Evolutionary conservation across 2,113 vertebrate genomes (phyloP).

Genomic region (Mirounga angustirostris): DNA sequence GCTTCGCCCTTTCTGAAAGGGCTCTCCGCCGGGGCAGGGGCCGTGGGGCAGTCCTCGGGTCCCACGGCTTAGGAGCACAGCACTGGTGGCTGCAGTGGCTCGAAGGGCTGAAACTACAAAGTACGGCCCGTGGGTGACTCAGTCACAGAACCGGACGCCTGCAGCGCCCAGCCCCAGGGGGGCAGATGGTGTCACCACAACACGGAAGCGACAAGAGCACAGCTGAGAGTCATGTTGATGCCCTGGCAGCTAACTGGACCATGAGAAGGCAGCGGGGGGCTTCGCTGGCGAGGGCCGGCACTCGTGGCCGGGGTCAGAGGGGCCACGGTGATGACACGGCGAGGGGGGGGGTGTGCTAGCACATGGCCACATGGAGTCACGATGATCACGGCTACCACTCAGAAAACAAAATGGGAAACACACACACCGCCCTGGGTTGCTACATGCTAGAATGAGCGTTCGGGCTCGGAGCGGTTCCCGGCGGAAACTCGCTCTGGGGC

Average conservation of each 20-base stretch:
- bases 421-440: constrained; percentile 72
- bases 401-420: constrained; percentile 58
- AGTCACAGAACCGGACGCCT: constrained; percentile 59
- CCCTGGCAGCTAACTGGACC: constrained; percentile 85
- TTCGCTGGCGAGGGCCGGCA: constrained; percentile 83
- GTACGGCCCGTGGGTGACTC: constrained; percentile 86
- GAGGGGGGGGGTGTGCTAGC: constrained; percentile 84
- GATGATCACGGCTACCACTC: constrained; percentile 67
- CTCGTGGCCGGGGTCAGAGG: constrained; percentile 80
- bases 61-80: constrained; percentile 88
- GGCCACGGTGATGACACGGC: constrained; percentile 83
- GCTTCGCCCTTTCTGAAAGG: constrained; percentile 86
- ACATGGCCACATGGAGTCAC: constrained; percentile 89
- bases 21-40: constrained; percentile 84
- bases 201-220: constrained; percentile 88
- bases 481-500: constrained; percentile 62
- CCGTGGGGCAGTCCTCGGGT: constrained; percentile 84
- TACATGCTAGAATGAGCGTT: constrained; percentile 80
- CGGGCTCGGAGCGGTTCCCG: constrained; percentile 74
- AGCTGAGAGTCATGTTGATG: constrained; percentile 84
- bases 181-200: constrained; percentile 85
- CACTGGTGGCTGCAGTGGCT: constrained; percentile 87
- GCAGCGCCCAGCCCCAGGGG: constrained; percentile 77
- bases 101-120: constrained; percentile 91
- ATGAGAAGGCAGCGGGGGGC: constrained; percentile 81